These are phyloP conservation scores for Caracal caracal DNA, from an alignment of 2,113 vertebrate species.

Conservation along the genomic window DNA sequence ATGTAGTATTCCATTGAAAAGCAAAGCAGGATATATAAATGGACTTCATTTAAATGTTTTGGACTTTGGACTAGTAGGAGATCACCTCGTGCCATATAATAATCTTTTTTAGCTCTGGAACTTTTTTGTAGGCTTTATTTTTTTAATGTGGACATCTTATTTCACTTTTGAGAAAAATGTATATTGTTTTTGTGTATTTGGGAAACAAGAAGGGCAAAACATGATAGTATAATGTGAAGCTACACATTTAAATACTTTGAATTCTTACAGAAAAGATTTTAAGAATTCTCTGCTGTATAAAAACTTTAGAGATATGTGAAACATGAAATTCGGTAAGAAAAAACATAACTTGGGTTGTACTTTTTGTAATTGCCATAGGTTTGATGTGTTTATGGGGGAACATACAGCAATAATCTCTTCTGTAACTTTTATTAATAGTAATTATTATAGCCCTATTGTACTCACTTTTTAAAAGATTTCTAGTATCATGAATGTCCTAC, in stretches of 20 bases:
- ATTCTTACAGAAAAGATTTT: constrained; percentile 86
- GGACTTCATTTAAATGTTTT: constrained; percentile 83
- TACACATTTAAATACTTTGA: constrained; percentile 85
- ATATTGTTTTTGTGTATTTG: constrained; percentile 87
- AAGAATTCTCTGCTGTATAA: constrained; percentile 75
- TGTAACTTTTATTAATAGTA: constrained; percentile 84
- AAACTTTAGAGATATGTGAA: constrained; percentile 61
- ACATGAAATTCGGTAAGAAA: constrained; percentile 72
- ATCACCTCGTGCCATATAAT: constrained; percentile 88
- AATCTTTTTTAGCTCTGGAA: constrained; percentile 88
- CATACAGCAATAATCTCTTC: constrained; percentile 81
- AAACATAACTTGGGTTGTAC: constrained; percentile 77
- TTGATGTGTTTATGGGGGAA: constrained; percentile 62
- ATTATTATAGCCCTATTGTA: constrained; percentile 82
- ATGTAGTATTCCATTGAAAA: constrained; percentile 81
- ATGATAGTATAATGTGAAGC: constrained; percentile 88
- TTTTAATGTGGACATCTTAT: constrained; percentile 91
- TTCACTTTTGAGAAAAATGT: constrained; percentile 88
- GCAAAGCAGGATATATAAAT: constrained; percentile 78
- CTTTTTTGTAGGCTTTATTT: constrained; percentile 92
- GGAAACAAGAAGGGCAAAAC: constrained; percentile 86
- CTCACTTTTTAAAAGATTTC: constrained; percentile 80
- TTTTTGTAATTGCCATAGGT: constrained; percentile 74
- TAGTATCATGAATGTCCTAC: constrained; percentile 77
- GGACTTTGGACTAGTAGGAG: constrained; percentile 86